These are phyloP conservation scores for Desmodus rotundus DNA, from an alignment of 2,113 vertebrate species.

Conservation along the genomic window DNA sequence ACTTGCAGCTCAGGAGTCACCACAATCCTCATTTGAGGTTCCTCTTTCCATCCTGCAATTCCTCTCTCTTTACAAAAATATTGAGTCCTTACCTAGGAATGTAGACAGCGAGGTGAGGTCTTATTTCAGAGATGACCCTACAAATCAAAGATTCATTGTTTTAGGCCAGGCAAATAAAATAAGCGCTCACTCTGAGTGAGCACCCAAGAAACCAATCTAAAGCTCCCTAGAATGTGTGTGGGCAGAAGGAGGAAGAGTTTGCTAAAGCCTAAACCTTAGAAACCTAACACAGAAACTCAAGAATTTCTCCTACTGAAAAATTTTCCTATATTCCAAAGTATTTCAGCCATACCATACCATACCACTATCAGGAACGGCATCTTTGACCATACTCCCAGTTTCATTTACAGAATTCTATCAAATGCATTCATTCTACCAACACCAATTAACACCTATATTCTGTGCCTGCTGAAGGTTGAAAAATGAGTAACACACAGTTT, in stretches of 20 bases:
- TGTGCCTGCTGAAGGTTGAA: background rate
- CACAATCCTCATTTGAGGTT: background rate
- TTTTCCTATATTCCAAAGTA: background rate
- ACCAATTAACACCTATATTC: background rate
- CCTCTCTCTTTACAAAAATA: background rate
- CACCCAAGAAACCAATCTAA: background rate
- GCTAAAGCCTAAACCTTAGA: background rate
- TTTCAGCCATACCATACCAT: background rate
- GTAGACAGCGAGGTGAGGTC: background rate
- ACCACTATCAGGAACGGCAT: background rate
- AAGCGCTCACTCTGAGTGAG: background rate
- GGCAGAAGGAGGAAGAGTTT: rapidly evolving
- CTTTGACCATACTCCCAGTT: background rate
- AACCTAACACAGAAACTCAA: background rate
- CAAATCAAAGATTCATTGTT: background rate
- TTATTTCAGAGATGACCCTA: background rate
- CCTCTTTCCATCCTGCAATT: background rate
- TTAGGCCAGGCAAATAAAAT: background rate
- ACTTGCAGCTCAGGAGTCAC: background rate
- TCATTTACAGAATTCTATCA: background rate
- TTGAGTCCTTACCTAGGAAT: background rate
- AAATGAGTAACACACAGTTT: background rate
- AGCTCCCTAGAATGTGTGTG: background rate
- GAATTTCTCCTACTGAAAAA: background rate
- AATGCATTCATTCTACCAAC: background rate